A percentile compares a stretch with the other conserved stretches of the same genome.
These are phyloP conservation scores for Entomyzon cyanotis DNA, from an alignment of 2,113 vertebrate species.

Conservation along the genomic window DNA sequence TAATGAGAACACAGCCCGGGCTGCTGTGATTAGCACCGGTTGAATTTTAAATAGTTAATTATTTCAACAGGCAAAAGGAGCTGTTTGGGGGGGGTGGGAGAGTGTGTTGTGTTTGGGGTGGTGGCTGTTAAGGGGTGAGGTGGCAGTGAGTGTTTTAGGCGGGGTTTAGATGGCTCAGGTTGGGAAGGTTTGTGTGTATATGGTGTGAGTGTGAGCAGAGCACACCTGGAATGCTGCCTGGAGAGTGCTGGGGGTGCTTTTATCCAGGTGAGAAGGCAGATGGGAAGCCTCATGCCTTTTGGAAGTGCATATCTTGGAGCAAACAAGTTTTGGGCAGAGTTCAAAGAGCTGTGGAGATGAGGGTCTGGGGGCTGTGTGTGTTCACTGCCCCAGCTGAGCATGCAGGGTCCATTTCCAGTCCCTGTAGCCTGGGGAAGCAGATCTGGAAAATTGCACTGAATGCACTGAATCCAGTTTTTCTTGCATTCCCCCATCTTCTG, in stretches of 20 bases:
- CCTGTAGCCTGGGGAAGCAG: background rate
- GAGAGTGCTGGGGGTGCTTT: background rate
- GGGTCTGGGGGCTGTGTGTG: rapidly evolving
- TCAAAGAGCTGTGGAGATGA: background rate
- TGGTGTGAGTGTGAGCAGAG: background rate
- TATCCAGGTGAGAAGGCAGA: background rate
- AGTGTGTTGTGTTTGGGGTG: background rate
- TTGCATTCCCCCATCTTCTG: background rate
- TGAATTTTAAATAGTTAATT: slow-evolving; percentile 83
- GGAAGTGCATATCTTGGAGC: rapidly evolving
- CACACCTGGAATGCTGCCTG: background rate
- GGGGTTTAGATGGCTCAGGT: background rate
- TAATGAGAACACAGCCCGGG: slow-evolving; percentile 77
- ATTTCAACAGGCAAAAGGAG: slow-evolving; percentile 33
- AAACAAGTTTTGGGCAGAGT: background rate
- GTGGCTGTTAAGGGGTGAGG: background rate
- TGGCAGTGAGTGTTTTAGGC: background rate
- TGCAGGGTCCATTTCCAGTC: background rate
- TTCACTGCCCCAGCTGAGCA: background rate
- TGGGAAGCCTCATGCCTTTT: background rate
- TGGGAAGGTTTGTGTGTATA: rapidly evolving
- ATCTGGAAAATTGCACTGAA: rapidly evolving
- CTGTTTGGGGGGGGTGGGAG: background rate
- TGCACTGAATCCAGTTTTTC: background rate
- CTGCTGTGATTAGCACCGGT: slow-evolving; percentile 66